Percentiles rank a stretch among this genome's conserved stretches.
These are phyloP conservation scores for Branchinecta lindahli DNA, from an alignment of 1,140 invertebrate genomes.

Conservation along the genomic window DNA sequence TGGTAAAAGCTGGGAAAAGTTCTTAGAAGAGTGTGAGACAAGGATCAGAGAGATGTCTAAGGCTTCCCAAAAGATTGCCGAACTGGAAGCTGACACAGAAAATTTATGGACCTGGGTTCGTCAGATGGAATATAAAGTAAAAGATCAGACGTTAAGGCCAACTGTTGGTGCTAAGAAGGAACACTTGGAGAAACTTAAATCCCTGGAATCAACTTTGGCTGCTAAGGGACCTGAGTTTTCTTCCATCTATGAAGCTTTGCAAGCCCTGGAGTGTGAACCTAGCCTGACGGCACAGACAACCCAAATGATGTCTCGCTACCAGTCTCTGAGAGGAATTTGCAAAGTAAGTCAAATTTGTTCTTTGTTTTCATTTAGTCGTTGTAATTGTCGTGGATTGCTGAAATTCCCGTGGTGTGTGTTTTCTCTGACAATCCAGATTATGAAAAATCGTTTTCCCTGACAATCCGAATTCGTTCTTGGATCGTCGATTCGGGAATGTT, in stretches of 20 bases:
- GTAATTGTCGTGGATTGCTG: too few species aligned
- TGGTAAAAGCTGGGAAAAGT: conserved; percentile 55
- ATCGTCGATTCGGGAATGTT: too few species aligned
- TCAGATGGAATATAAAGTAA: conserved; percentile 59
- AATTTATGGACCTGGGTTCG: conserved; percentile 65
- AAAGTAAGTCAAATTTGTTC: conserved; percentile 36
- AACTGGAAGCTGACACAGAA: conserved; percentile 27
- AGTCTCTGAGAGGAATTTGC: conserved; percentile 61
- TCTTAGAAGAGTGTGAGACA: conserved; percentile 53
- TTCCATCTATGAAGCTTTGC: conserved; percentile 47
- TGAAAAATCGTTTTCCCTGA: too few species aligned
- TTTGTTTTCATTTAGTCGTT: too few species aligned
- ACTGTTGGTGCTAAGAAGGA: conserved; percentile 60
- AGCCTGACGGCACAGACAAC: conserved; percentile 57
- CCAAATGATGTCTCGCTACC: conserved; percentile 63
- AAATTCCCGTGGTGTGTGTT: too few species aligned
- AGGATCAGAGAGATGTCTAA: conserved; percentile 50
- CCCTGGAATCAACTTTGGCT: conserved; percentile 53
- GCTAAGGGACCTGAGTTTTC: conserved; percentile 53
- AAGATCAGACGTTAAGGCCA: conserved; percentile 76
- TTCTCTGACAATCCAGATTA: too few species aligned
- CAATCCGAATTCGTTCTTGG: too few species aligned
- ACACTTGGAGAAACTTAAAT: conserved; percentile 61
- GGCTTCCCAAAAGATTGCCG: conserved; percentile 58
- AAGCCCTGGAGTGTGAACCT: conserved; percentile 53